phyloP scores from a whole-genome alignment of 2,888 invertebrate species.

The Synanthedon andrenaeformis region DNA sequence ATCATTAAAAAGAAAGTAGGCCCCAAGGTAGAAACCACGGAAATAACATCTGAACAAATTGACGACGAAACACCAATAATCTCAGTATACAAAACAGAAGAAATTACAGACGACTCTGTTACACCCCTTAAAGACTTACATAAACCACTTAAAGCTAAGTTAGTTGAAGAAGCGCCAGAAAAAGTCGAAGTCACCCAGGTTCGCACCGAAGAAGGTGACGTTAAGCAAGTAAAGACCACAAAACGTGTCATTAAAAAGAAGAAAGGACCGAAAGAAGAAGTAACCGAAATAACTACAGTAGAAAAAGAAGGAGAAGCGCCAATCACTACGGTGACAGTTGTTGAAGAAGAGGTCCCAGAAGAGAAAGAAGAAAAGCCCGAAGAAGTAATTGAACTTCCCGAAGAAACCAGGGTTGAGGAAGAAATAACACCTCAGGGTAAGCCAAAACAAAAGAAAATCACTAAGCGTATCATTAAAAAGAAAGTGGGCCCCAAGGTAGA shows the following conservation, averaged over 20 bases:
- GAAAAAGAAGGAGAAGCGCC: constrained; percentile 31
- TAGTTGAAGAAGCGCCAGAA: constrained; percentile 26
- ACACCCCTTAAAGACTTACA: constrained; percentile 9
- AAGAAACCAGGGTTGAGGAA: constrained; percentile 11
- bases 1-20: constrained; percentile 29
- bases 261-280: constrained; percentile 41
- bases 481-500: constrained; percentile 16
- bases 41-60: constrained; percentile 34
- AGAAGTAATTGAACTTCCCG: constrained; percentile 17
- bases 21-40: constrained; percentile 30
- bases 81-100: constrained; percentile 10
- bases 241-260: constrained; percentile 26
- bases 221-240: constrained; percentile 20
- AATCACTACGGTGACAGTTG: constrained; percentile 19
- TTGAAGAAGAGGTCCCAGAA: constrained; percentile 17
- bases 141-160: constrained; percentile 16
- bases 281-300: constrained; percentile 44
- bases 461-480: constrained; percentile 18
- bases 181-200: constrained; percentile 37
- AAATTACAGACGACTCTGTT: constrained; percentile 10
- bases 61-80: constrained; percentile 17
- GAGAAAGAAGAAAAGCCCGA: constrained; percentile 25
- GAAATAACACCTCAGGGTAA: constrained; percentile 1
- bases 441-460: constrained; percentile 8
- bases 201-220: constrained; percentile 29